Base-by-base conservation (phyloP, 2,797 vertebrate species). In the Babyrousa celebensis region DNA sequence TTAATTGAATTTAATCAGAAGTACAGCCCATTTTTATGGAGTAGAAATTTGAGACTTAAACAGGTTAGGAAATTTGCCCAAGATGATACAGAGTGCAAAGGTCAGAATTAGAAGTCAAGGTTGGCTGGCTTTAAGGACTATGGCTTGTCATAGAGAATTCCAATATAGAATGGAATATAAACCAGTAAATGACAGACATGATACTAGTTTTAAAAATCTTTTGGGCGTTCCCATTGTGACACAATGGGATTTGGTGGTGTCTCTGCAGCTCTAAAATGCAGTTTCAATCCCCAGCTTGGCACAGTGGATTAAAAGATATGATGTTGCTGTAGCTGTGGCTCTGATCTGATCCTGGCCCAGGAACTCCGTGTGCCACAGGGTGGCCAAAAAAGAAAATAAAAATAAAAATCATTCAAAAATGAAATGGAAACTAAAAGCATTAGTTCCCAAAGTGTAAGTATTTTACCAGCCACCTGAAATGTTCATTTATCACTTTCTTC, bases 1-100 rank as follows among this genome's bases (percentile, higher is more conserved):
- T 92, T 93, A 70, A 71, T 62, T 82, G 71, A 48, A 80, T 85
- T 89, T 96, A 67, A 70, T 77, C n/a, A 48, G 63, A 86, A 72
- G 25, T 71, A 11, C 7, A 67, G n/a, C 27, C 71, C 21, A 36
- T 78, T 78, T 92, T 54, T 67, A 85, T 84, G 65, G 58, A 88
- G 79, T 60, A 79, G 48, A 79, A 36, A 67, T 94, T 89, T 52
- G 78, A 92, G 68, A 52, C 21, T 43, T 84, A 89, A 85, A 27
- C n/a, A 68, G 74, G 0, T 89, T 67, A 56, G 70, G 80, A 95
- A 90, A 21, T 12, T 82, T 86, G 32, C 29, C 48, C 18, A 65
- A 21, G 63, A 54, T 79, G 27, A 67, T 43, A 67, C 5, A 6
- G 1, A 29, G 17, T 63, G 43, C n/a, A 89, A 85, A 12, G 6